These are phyloP conservation scores for Tachycineta bicolor DNA, from an alignment of 2,113 vertebrate species.

Conservation along the genomic window DNA sequence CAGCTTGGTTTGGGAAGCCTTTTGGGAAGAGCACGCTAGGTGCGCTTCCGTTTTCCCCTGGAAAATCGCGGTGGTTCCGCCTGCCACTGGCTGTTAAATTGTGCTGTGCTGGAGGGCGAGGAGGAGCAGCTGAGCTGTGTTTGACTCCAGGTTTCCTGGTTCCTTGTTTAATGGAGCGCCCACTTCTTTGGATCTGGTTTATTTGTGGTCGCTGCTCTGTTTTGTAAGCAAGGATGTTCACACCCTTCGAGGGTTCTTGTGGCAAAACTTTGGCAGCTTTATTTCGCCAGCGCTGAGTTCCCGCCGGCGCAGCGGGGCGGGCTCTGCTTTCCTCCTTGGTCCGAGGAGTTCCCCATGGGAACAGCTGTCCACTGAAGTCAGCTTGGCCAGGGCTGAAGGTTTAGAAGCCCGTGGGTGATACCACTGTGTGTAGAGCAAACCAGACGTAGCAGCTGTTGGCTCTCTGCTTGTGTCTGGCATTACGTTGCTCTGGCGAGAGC, in stretches of 20 bases:
- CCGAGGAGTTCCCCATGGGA: neutral
- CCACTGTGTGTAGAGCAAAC: neutral
- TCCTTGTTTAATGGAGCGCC: constrained; percentile 6
- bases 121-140: neutral
- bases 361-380: neutral
- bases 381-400: neutral
- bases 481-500: neutral
- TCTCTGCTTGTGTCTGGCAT: neutral
- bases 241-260: constrained; percentile 53
- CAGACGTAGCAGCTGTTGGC: neutral
- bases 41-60: neutral
- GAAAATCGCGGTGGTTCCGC: neutral
- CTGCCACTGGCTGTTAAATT: neutral
- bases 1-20: neutral
- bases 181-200: constrained; percentile 65
- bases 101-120: neutral
- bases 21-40: constrained; percentile 1
- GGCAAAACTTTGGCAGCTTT: neutral
- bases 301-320: neutral
- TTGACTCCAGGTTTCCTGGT: constrained; percentile 68
- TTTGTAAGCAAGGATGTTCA: constrained; percentile 59
- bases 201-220: constrained; percentile 64
- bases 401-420: neutral
- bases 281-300: constrained; percentile 34
- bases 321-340: constrained; percentile 33